Evolutionary conservation across 2,113 vertebrate genomes (phyloP).

Genomic region (Mobula birostris): DNA sequence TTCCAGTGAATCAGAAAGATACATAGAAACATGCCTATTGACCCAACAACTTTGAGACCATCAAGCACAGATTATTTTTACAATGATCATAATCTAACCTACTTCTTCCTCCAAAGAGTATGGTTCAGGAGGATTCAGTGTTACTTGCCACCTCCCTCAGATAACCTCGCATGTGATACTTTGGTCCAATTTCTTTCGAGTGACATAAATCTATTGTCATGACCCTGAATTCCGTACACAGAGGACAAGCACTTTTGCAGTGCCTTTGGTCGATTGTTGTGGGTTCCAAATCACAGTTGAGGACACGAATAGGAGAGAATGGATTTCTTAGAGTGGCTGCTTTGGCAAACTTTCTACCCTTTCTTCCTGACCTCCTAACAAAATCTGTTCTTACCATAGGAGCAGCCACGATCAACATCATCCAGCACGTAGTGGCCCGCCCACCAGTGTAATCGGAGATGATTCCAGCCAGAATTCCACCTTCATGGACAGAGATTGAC

Average conservation of each 20-base stretch:
- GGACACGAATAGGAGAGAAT: neutral
- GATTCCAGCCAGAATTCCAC: constrained; percentile 80
- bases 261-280: neutral
- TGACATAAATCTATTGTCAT: neutral
- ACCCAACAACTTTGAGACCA: neutral
- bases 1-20: neutral
- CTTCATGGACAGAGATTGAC: constrained; percentile 49
- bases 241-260: neutral
- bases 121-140: neutral
- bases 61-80: too few species aligned
- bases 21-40: neutral
- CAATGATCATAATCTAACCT: too few species aligned
- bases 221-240: neutral
- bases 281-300: neutral
- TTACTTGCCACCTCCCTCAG: neutral
- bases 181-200: neutral
- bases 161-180: neutral
- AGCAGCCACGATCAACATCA: constrained; percentile 79
- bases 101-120: neutral
- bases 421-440: constrained; percentile 81
- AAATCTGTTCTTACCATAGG: constrained; percentile 70
- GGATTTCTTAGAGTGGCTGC: neutral
- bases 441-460: constrained; percentile 78
- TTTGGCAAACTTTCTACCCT: neutral
- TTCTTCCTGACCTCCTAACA: neutral